phyloP scores from a whole-genome alignment of 64 coral and sea anemone genomes.

The Dendronephthya gigantea region DNA sequence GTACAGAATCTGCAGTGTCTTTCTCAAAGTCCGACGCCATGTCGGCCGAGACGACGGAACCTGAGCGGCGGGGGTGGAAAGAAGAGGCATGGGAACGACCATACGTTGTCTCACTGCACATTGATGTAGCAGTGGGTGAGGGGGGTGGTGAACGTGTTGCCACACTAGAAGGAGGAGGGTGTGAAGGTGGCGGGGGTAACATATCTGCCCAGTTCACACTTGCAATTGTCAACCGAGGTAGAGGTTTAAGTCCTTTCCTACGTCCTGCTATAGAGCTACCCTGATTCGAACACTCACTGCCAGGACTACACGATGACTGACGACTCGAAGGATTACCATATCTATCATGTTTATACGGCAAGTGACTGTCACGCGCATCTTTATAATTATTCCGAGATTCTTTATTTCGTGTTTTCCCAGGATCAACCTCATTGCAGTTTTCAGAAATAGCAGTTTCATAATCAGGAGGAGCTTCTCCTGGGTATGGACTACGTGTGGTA shows the following conservation, averaged over 20 bases:
- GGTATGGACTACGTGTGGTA: background rate
- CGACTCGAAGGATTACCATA: background rate
- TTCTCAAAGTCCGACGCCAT: background rate
- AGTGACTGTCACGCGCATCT: background rate
- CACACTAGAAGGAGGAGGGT: slow-evolving; percentile 80
- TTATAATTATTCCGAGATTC: background rate
- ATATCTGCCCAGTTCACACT: slow-evolving; percentile 93
- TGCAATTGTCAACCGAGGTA: slow-evolving; percentile 65
- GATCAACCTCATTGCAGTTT: background rate
- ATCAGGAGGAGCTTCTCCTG: background rate
- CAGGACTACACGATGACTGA: slow-evolving; percentile 5
- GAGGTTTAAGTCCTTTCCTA: slow-evolving; percentile 71
- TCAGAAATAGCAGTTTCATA: slow-evolving; percentile 1
- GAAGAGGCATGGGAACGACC: slow-evolving; percentile 12
- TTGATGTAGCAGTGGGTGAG: slow-evolving; percentile 60
- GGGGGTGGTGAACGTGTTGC: slow-evolving; percentile 69
- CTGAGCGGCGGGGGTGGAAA: background rate
- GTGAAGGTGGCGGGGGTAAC: slow-evolving; percentile 69
- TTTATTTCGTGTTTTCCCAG: background rate
- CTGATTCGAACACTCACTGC: slow-evolving; percentile 1
- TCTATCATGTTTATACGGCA: background rate
- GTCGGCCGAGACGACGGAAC: background rate
- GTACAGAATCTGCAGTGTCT: background rate
- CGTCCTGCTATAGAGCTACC: slow-evolving; percentile 3
- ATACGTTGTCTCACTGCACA: slow-evolving; percentile 51